phyloP scores from a whole-genome alignment of 2,797 vertebrate genomes.

The Chelon labrosus region DNA sequence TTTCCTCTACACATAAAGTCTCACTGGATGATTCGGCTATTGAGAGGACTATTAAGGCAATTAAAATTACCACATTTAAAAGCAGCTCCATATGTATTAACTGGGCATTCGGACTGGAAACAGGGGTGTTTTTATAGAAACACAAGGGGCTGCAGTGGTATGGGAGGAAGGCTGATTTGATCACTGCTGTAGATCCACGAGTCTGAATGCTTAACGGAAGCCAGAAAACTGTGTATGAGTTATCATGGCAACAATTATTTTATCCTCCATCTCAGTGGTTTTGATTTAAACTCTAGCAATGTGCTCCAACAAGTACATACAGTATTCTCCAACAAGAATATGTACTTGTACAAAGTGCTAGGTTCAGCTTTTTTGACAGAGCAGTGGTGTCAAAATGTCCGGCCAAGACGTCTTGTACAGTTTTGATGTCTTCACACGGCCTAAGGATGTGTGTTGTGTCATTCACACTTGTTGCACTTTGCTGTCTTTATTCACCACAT shows the following conservation, averaged over 20 bases:
- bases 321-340: not conserved
- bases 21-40: not conserved
- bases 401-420: not conserved
- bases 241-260: slow-evolving; percentile 1
- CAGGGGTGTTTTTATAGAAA: slow-evolving; percentile 4
- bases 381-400: not conserved
- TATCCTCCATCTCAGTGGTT: not conserved
- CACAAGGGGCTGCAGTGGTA: not conserved
- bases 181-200: not conserved
- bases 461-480: not conserved
- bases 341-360: not conserved
- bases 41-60: not conserved
- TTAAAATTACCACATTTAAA: not conserved
- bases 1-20: not conserved
- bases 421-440: not conserved
- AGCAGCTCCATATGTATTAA: too few species aligned
- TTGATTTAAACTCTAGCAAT: not conserved
- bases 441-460: not conserved
- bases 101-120: slow-evolving; percentile 3
- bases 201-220: slow-evolving; percentile 4
- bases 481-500: slow-evolving; percentile 1
- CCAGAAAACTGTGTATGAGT: not conserved
- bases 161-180: slow-evolving; percentile 3
- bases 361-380: not conserved
- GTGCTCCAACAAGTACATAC: not conserved